Percentiles rank a stretch among this genome's conserved stretches.
Conservation (phyloP, 1,140 invertebrate species). For the Pogonomyrmex barbatus region DNA sequence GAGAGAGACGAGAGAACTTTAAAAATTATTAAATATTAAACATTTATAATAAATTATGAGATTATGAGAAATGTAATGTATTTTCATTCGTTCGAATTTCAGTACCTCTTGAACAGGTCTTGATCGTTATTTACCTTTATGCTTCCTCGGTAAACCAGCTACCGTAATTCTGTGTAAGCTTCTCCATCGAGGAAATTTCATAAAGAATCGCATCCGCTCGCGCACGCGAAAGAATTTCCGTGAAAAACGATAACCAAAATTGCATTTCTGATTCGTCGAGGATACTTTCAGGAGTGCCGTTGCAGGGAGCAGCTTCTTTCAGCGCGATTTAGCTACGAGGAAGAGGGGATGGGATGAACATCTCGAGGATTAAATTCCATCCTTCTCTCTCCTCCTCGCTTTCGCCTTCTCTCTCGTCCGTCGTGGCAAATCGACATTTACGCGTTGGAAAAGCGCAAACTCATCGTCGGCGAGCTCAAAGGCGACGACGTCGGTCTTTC, state of each 20-base stretch:
- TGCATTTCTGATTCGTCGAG: constrained; percentile 56
- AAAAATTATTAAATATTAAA: constrained; percentile 21
- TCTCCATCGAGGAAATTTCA: constrained; percentile 52
- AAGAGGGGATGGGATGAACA: background rate
- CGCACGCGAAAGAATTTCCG: constrained; percentile 45
- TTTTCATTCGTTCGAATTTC: constrained; percentile 10
- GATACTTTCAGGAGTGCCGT: constrained; percentile 18
- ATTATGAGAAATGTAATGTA: background rate
- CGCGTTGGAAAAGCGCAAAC: constrained; percentile 18
- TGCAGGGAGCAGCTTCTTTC: background rate
- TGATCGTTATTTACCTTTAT: constrained; percentile 32
- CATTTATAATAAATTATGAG: background rate
- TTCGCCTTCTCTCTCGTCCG: background rate
- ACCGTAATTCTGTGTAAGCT: constrained; percentile 48
- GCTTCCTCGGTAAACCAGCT: background rate
- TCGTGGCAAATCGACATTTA: constrained; percentile 47
- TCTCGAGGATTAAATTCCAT: constrained; percentile 27
- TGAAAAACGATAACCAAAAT: constrained; percentile 56
- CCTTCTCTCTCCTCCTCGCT: background rate
- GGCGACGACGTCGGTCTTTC: background rate
- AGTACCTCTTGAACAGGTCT: background rate
- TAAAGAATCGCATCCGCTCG: constrained; percentile 44
- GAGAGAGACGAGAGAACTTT: background rate
- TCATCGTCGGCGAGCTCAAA: constrained; percentile 49
- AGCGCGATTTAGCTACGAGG: constrained; percentile 3